phyloP scores from a whole-genome alignment of 92 coral and sea anemone species.

The Siderastrea radians region DNA sequence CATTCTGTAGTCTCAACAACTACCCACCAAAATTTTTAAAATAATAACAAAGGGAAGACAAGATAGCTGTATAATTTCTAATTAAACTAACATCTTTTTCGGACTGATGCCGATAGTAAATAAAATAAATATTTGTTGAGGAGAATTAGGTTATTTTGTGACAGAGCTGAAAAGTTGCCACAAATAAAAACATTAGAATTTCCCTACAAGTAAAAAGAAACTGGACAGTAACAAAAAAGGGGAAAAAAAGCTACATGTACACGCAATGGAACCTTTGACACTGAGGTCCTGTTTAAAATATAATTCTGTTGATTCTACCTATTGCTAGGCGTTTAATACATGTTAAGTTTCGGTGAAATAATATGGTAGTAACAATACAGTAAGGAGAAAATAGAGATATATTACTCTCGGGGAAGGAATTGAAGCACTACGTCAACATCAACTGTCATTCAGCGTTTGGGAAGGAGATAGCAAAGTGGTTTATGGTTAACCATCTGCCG shows the following conservation, averaged over 20 bases:
- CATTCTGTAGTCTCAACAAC: background rate
- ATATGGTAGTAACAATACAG: too few relatives aligned
- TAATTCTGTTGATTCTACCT: too few relatives aligned
- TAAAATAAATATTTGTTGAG: background rate
- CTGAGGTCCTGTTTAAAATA: too few relatives aligned
- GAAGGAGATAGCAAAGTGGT: constrained; percentile 21
- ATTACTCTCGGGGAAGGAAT: background rate
- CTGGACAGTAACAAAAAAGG: too few relatives aligned
- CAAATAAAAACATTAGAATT: too few relatives aligned
- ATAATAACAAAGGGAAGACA: constrained; percentile 1
- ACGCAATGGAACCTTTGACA: too few relatives aligned
- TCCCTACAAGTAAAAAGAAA: too few relatives aligned
- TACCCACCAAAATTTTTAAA: background rate
- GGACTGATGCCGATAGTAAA: background rate
- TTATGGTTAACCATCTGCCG: constrained; percentile 43
- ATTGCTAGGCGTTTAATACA: too few relatives aligned
- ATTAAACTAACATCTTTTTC: background rate
- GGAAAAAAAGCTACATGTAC: too few relatives aligned
- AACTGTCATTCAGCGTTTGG: background rate
- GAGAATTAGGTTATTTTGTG: background rate
- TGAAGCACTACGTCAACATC: background rate
- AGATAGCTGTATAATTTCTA: background rate
- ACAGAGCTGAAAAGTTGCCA: too few relatives aligned
- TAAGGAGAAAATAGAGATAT: background rate
- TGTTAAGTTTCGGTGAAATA: too few relatives aligned